phyloP scores from a whole-genome alignment of 2,888 invertebrate genomes.

The Campaea margaritaria region DNA sequence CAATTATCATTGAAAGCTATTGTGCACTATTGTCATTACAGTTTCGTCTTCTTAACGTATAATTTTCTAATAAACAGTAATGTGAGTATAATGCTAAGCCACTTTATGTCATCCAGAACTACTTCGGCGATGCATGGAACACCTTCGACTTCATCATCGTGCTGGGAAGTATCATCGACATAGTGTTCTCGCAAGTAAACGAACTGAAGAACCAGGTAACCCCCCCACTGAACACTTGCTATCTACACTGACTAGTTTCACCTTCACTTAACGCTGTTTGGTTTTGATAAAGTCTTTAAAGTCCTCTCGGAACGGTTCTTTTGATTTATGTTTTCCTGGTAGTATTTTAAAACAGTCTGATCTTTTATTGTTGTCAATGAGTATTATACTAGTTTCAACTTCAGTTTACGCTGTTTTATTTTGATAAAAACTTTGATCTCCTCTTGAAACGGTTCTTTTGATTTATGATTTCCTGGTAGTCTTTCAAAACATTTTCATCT shows the following conservation, averaged over 20 bases:
- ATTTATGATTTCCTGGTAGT: background rate
- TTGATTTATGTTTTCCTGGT: background rate
- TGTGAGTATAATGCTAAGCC: too few species aligned
- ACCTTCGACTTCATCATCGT: slow-evolving; percentile 99
- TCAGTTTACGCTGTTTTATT: slow-evolving; percentile 41
- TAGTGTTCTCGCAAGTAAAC: slow-evolving; percentile 98
- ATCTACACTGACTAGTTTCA: slow-evolving; percentile 37
- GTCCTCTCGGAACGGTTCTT: background rate
- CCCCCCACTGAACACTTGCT: slow-evolving; percentile 35
- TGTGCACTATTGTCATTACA: too few species aligned
- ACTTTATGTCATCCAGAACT: slow-evolving; percentile 89
- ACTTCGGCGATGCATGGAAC: slow-evolving; percentile 99
- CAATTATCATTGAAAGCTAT: too few species aligned
- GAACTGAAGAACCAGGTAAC: slow-evolving; percentile 89
- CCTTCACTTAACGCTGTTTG: slow-evolving; percentile 40
- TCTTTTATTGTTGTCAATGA: background rate
- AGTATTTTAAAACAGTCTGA: background rate
- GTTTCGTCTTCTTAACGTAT: too few species aligned
- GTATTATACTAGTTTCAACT: slow-evolving; percentile 15
- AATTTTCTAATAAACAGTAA: too few species aligned
- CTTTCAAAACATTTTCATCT: background rate
- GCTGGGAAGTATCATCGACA: slow-evolving; percentile 98
- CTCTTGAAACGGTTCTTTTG: background rate
- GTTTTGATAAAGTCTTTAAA: slow-evolving; percentile 33
- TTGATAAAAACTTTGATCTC: slow-evolving; percentile 31